Evolutionary conservation across 2,113 vertebrate genomes (phyloP), one percentile per base, ranked within the genome.

Genomic region (Nothobranchius furzeri): DNA sequence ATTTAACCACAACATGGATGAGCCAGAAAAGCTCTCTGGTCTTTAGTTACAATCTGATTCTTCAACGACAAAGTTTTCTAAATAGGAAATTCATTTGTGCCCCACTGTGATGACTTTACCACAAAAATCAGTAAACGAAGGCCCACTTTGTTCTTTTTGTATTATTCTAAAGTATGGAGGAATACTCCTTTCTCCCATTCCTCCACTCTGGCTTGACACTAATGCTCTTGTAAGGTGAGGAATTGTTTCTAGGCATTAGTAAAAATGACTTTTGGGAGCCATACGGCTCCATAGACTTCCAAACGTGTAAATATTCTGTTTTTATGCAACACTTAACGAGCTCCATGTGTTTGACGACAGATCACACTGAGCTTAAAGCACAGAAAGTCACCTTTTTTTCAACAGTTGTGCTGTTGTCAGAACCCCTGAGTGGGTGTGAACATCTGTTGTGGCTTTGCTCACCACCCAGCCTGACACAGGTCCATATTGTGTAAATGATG

Each of bases 381-480:
- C 0, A 58, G 70, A 72, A 72, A 70, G 61, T 53, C 57, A 57
- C 57, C 24, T 46, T 74, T 72, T 37, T 80, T 75, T 73, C 60
- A 71, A 59, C 61, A 60, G 51, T 35, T 48, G n/a, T 24, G 15
- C 20, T 61, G 58, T 64, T 78, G 76, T 73, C 68, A 42, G 68
- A 53, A 74, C 59, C 76, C 62, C 72, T 63, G 76, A 70, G 75
- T 75, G 81, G 76, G 82, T 83, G 76, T 77, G 73, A 82, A 85
- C 79, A 84, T 81, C 76, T 86, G 79, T 45, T 62, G 64, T 40
- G 45, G 78, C 70, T 81, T 79, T 81, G 55, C 52, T 17, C 68
- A 64, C 73, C 50, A 55, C 55, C 60, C 15, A 59, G 53, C 46
- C 20, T 14, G 7, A 78, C 56, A 51, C 20, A 49, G 40, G 40